Evolutionary conservation across 2,797 vertebrate species (phyloP), one percentile per base, ranked within the genome.

Genomic region (Chelmon rostratus): DNA sequence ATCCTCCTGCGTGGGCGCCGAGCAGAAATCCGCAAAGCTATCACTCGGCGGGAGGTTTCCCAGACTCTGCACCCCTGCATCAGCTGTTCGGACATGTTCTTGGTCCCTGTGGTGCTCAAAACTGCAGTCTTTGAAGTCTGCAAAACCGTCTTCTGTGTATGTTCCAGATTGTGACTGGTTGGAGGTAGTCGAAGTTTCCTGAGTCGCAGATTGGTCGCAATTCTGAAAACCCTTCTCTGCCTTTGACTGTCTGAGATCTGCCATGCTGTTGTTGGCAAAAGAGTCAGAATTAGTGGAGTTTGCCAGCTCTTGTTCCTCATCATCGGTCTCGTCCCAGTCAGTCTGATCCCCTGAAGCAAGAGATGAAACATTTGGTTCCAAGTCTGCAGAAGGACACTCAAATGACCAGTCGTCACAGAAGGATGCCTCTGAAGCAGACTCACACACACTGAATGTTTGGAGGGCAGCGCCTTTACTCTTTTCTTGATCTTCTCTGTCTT

Each of bases 21-120:
- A 97, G 93, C 97, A 98, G 91, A 99, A 99, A 86, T 98, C 98
- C 0, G 98, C 97, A 94, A 99, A 99, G 90, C 98, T 98, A 54
- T 99, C 97, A 0, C 96, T 96, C 31, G 95, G 95, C 53, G 96
- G 96, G 87, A 97, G 96, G 90, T 85, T 91, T 79, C 84, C 91
- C 8, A 90, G 87, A 74, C 90, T 73, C 54, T 15, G 75, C 63
- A 74, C 89, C 40, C 16, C 84, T 59, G 58, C 56, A 3, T 83
- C 81, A 16, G 62, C 70, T 19, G 25, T 68, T 35, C 88, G 74
- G 52, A n/a, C 3, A 0, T 15, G n/a, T 5, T 59, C 86, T n/a
- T 35, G 54, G 21, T 77, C 66, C 42, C 38, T 61, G 50, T 68
- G 75, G 59, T 11, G 68, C 64, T 83, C 79, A 12, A n/a, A 46